Evolutionary conservation across 2,113 vertebrate species (phyloP), one percentile per base, ranked within the genome.

Genomic region (Pungitius pungitius): DNA sequence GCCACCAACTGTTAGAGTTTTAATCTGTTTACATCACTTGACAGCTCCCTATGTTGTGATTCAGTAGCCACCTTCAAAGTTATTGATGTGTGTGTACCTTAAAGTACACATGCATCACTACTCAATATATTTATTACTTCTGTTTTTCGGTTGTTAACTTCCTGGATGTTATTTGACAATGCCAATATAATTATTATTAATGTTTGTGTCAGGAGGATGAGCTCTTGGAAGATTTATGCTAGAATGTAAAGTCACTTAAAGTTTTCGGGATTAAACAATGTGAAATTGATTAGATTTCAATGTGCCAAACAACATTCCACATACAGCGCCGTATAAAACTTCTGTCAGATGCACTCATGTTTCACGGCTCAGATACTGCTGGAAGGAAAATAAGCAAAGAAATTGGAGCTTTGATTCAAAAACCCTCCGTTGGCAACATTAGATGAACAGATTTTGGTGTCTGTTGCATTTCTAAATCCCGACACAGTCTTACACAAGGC

Each of bases 1-100:
- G 76, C 79, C 81, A 62, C 52, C 45, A 54, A 75, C 35, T 73
- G 71, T 86, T n/a, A 79, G 75, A 60, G 37, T 54, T 86, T 85
- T 76, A 77, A 87, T 89, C 83, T 67, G 72, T 86, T 88, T 42
- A 54, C 60, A 69, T 49, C 47, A 49, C 26, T 73, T 9, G 70
- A 5, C 57, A 33, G 69, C 55, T 73, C 57, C 15, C 24, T 24
- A 52, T 71, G 20, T 61, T 30, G 17, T 64, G 30, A 63, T 45
- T 6, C 40, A 66, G 0, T 20, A 27, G 22, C 30, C n/a, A 37
- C 47, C 7, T 26, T 43, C 14, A 20, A 57, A 63, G 49, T 47
- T 59, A 75, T 43, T 63, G 12, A 52, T 73, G 51, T 62, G 17
- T 62, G 17, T 63, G 2, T 3, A 57, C 40, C 35, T 72, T 18